Conservation (phyloP, 2,888 invertebrate genomes). For the Drosophila mulleri region DNA sequence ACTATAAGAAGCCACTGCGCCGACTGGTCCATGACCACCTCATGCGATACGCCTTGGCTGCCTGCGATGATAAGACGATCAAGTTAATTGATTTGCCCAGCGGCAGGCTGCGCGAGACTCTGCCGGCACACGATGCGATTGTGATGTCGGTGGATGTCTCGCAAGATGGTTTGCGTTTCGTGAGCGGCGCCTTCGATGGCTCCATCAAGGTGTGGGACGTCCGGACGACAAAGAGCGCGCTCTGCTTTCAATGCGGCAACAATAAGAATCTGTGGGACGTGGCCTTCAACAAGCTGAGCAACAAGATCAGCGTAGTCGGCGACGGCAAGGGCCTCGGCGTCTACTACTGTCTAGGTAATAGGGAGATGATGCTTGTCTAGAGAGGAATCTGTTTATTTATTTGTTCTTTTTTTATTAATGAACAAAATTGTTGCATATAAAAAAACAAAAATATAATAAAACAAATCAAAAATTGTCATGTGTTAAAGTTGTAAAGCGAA, state of each 20-base stretch:
- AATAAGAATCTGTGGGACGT: conserved; percentile 52
- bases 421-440: conserved; percentile 13
- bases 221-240: conserved; percentile 16
- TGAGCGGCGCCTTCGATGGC: conserved; percentile 42
- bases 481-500: not conserved
- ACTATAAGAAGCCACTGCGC: conserved; percentile 28
- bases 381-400: not conserved
- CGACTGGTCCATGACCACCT: conserved; percentile 23
- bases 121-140: conserved; percentile 13
- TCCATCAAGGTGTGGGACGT: conserved; percentile 49
- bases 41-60: conserved; percentile 14
- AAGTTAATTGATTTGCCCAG: conserved; percentile 43
- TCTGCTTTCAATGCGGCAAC: conserved; percentile 12
- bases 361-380: conserved; percentile 34
- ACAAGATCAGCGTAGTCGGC: conserved; percentile 45
- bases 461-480: too few relatives aligned
- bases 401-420: conserved; percentile 14
- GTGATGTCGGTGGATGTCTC: conserved; percentile 42
- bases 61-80: conserved; percentile 51
- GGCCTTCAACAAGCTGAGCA: conserved; percentile 32
- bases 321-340: conserved; percentile 43
- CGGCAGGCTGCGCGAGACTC: conserved; percentile 13
- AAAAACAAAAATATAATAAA: not conserved
- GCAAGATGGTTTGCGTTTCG: conserved; percentile 29
- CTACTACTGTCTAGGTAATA: conserved; percentile 40